Conservation (phyloP, 2,113 vertebrate species). For the Serinus canaria region DNA sequence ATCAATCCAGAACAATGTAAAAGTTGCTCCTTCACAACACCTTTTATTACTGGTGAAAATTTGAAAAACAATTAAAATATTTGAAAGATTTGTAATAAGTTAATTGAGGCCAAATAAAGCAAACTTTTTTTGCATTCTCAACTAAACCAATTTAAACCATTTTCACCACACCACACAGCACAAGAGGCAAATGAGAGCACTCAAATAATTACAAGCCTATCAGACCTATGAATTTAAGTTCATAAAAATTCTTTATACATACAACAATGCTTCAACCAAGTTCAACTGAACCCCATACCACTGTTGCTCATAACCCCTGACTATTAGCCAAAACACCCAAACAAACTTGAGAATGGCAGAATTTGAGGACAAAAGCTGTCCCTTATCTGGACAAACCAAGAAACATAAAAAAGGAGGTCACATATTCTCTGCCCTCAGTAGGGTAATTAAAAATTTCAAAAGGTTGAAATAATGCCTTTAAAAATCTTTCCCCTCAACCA, state of each 20-base stretch:
- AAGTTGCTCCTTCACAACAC: neutral
- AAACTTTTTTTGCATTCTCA: neutral
- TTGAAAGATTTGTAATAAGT: neutral
- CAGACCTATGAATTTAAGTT: neutral
- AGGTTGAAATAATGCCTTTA: neutral
- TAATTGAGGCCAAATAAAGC: neutral
- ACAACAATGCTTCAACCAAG: neutral
- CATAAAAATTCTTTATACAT: neutral
- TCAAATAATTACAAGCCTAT: neutral
- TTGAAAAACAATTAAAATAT: neutral
- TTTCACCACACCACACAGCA: neutral
- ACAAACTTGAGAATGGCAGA: neutral
- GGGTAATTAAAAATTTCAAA: neutral
- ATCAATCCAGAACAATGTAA: neutral
- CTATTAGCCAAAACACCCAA: neutral
- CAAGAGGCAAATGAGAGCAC: neutral
- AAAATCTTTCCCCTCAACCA: neutral
- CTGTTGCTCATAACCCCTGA: neutral
- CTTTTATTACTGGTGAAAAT: neutral
- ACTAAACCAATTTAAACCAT: neutral
- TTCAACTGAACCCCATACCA: neutral
- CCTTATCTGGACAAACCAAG: neutral
- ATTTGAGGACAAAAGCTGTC: neutral
- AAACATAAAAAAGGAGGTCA: neutral
- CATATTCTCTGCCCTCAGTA: neutral